phyloP scores from a whole-genome alignment of 1,140 invertebrate species.

The Drosophila rufa region DNA sequence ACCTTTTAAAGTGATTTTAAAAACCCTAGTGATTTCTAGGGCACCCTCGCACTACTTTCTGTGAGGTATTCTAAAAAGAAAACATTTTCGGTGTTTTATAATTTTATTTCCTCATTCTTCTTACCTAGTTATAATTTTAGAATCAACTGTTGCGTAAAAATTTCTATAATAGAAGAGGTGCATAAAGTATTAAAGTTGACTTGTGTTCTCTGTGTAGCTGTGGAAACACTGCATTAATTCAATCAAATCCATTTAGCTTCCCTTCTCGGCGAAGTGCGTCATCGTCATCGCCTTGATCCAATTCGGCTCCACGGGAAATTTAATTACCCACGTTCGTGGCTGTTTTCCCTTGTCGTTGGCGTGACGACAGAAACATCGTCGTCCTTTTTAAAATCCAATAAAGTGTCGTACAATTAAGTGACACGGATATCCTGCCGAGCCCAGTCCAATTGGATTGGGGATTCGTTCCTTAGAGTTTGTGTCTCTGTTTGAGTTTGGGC shows the following conservation, averaged over 20 bases:
- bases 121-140: neutral
- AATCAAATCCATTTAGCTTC: constrained; percentile 69
- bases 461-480: constrained; percentile 21
- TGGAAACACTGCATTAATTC: constrained; percentile 57
- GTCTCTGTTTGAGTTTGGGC: constrained; percentile 37
- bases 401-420: constrained; percentile 79
- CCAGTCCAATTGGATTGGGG: constrained; percentile 39
- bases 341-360: constrained; percentile 42
- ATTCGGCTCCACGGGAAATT: constrained; percentile 78
- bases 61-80: too few relatives aligned
- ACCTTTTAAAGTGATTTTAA: too few relatives aligned
- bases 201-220: constrained; percentile 10
- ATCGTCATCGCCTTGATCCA: constrained; percentile 48
- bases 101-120: neutral
- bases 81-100: neutral
- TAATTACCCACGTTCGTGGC: constrained; percentile 63
- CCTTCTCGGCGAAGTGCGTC: constrained; percentile 54
- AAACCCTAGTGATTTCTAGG: too few relatives aligned
- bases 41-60: too few relatives aligned
- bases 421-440: constrained; percentile 74
- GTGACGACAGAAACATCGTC: constrained; percentile 45
- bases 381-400: constrained; percentile 81
- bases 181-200: too few relatives aligned
- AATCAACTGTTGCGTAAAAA: neutral
- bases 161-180: neutral